A percentile compares a stretch with the other conserved stretches of the same genome.
phyloP scores from a whole-genome alignment of 2,797 vertebrate species.

The Aulostomus chinensis region DNA sequence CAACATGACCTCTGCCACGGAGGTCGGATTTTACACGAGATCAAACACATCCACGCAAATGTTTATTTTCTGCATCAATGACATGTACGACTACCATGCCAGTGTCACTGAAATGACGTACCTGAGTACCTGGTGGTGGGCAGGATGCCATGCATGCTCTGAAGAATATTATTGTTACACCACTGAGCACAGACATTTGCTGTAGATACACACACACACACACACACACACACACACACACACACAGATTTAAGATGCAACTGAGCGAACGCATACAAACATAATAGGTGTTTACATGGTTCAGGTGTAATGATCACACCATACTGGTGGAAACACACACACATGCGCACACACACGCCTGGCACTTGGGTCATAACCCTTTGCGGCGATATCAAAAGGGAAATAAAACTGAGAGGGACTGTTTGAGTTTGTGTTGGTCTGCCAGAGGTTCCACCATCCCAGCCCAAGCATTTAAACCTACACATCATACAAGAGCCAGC shows the following conservation, averaged over 20 bases:
- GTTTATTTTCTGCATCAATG: too few relatives aligned
- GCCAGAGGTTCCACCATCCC: too few relatives aligned
- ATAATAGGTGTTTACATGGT: conserved; percentile 29
- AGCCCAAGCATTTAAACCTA: background rate
- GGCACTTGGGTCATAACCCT: too few relatives aligned
- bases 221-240: conserved; percentile 9
- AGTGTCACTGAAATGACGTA: too few relatives aligned
- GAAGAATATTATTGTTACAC: conserved; percentile 34
- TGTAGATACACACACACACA: conserved; percentile 26
- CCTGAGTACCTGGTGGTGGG: conserved; percentile 9
- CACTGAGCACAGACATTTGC: conserved; percentile 26
- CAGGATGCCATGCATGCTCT: conserved; percentile 27
- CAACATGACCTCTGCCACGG: too few relatives aligned
- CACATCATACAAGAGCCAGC: background rate
- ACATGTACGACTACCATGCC: too few relatives aligned
- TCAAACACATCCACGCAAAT: too few relatives aligned
- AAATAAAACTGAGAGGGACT: too few relatives aligned
- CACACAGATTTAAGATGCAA: conserved; percentile 1
- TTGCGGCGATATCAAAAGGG: too few relatives aligned
- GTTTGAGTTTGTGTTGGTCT: too few relatives aligned
- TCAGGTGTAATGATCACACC: conserved; percentile 6
- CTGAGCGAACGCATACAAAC: background rate
- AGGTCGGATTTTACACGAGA: too few relatives aligned
- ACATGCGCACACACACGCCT: background rate
- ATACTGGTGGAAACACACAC: background rate